Conservation (phyloP, 2,888 invertebrate species). For the Lasioglossum calceatum region DNA sequence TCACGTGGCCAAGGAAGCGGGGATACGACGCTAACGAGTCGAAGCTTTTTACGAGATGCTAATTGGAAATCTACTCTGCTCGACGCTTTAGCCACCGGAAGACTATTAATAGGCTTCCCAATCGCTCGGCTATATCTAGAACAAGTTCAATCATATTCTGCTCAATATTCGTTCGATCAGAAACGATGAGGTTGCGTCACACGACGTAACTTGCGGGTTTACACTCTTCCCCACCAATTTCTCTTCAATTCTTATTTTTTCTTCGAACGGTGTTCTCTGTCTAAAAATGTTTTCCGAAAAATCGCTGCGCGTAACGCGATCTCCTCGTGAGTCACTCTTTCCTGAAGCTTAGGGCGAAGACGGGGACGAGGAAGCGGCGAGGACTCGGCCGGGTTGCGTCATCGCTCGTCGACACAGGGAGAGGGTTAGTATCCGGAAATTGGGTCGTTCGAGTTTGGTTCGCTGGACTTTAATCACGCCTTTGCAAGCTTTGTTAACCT, state of each 20-base stretch:
- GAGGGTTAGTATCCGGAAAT: constrained; percentile 75
- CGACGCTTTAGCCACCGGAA: not conserved
- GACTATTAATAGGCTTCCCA: not conserved
- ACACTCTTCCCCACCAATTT: not conserved
- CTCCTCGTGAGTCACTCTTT: constrained; percentile 19
- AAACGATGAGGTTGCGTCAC: not conserved
- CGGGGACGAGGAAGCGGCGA: constrained; percentile 27
- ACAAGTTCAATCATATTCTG: not conserved
- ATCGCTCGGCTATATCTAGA: not conserved
- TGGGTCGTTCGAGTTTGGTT: constrained; percentile 78
- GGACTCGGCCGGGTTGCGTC: constrained; percentile 76
- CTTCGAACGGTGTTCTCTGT: not conserved
- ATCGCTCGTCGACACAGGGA: constrained; percentile 64
- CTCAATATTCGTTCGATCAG: not conserved
- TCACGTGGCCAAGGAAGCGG: not conserved
- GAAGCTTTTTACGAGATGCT: not conserved
- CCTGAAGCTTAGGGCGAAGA: not conserved
- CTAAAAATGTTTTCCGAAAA: not conserved
- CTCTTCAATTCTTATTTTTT: not conserved
- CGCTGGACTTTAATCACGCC: constrained; percentile 53
- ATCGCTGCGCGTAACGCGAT: not conserved
- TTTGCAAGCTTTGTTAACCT: not conserved
- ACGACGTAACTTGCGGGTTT: not conserved
- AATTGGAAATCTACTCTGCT: not conserved
- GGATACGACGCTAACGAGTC: not conserved